A percentile compares a stretch with the other conserved stretches of the same genome.
phyloP scores from a whole-genome alignment of 2,888 invertebrate genomes.

The Aelia acuminata region DNA sequence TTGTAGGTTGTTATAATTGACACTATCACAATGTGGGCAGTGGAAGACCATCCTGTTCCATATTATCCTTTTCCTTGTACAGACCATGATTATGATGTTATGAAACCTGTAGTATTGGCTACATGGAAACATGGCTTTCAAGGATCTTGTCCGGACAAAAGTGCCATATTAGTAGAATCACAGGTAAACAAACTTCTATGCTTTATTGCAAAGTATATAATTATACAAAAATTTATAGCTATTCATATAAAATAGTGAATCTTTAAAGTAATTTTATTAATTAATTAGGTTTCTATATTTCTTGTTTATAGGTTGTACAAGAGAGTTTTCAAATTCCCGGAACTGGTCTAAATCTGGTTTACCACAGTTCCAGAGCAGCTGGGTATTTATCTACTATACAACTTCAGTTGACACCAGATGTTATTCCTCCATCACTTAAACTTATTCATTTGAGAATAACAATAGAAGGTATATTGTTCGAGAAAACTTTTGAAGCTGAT shows the following conservation, averaged over 20 bases:
- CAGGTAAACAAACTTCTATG: conserved; percentile 72
- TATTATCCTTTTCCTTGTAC: conserved; percentile 84
- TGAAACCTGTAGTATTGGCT: conserved; percentile 93
- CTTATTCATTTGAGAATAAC: conserved; percentile 94
- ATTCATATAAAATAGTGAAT: background rate
- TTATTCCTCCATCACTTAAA: conserved; percentile 83
- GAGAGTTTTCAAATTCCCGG: conserved; percentile 95
- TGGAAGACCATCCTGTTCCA: conserved; percentile 81
- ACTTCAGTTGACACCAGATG: conserved; percentile 89
- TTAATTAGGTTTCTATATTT: background rate
- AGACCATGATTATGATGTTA: conserved; percentile 90
- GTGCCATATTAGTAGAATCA: conserved; percentile 90
- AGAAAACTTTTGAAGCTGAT: conserved; percentile 95
- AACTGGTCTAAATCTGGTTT: conserved; percentile 94
- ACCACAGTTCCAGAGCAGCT: conserved; percentile 94
- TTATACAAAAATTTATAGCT: background rate
- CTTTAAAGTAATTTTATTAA: background rate
- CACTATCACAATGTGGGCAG: conserved; percentile 84
- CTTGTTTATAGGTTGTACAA: conserved; percentile 81
- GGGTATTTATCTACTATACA: conserved; percentile 95
- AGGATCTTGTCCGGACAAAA: conserved; percentile 93
- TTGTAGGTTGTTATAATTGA: conserved; percentile 91
- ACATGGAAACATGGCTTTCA: conserved; percentile 97
- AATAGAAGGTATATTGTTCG: conserved; percentile 94
- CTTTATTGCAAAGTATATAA: background rate